Evolutionary conservation across 2,797 vertebrate genomes (phyloP), one percentile per base, ranked within the genome.

Genomic region (Gorsachius magnificus): DNA sequence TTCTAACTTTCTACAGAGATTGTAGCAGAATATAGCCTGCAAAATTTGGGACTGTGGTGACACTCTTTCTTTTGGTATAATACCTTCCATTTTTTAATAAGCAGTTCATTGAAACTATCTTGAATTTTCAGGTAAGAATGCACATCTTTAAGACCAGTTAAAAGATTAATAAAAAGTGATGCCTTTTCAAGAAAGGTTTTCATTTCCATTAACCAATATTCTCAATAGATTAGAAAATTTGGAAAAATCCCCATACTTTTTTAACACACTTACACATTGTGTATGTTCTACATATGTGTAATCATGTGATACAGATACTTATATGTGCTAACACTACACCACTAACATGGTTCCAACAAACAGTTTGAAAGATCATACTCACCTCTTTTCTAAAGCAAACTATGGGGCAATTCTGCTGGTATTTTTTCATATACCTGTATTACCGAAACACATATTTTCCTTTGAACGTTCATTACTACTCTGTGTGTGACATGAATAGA

Each of bases 401-500:
- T 76, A 2, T 83, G 53, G 63, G 56, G 85, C 33, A 85, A 90
- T 56, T 91, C 17, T 64, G 70, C 9, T 74, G 75, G 20, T 65
- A 54, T 58, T 74, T 90, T 75, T 83, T 85, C n/a, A 48, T 68
- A n/a, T 22, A 78, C 72, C 70, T 88, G 20, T 82, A 46, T 83
- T 77, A 48, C 38, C 43, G n/a, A 70, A 94, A 96, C 16, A 12
- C 16, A 53, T 22, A n/a, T 58, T 89, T 97, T 92, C 86, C 28
- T 93, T 91, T 83, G 91, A 86, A 63, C 16, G 25, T 74, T 90
- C 87, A 63, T 79, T 93, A 69, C 75, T 94, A 38, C 50, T 96
- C 88, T 86, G 89, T 95, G 96, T 95, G 96, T 97, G 97, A 95
- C 71, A 95, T 64, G 89, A 92, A 90, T 54, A 92, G 91, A 96